Percentiles rank a stretch among this genome's conserved stretches.
Evolutionary conservation across 2,888 invertebrate genomes (phyloP).

Genomic region (Campoletis raptor): DNA sequence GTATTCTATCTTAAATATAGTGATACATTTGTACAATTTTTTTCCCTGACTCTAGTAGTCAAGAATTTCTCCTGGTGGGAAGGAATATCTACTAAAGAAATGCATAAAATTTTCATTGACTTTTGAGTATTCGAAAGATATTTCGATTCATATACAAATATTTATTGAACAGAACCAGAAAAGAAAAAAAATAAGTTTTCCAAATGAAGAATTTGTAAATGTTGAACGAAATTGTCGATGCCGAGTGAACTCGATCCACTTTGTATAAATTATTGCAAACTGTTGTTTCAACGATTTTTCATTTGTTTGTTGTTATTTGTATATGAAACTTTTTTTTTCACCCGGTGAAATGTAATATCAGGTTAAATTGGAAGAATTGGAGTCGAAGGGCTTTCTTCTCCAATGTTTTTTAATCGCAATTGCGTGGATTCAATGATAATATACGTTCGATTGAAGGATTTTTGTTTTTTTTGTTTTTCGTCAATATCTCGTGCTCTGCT

Average conservation of each 20-base stretch:
- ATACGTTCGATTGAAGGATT: background rate
- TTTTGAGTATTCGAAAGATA: background rate
- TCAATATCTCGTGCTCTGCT: conserved; percentile 57
- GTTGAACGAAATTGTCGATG: background rate
- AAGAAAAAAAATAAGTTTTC: background rate
- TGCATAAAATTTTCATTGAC: background rate
- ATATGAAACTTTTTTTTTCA: conserved; percentile 7
- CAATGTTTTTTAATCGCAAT: background rate
- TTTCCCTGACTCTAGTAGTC: conserved; percentile 32
- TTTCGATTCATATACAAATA: conserved; percentile 25
- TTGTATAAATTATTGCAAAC: background rate
- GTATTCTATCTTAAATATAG: background rate
- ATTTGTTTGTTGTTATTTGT: background rate
- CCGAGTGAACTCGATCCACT: background rate
- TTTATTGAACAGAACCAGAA: background rate
- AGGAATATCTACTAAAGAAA: conserved; percentile 31
- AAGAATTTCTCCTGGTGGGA: background rate
- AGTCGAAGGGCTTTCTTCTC: conserved; percentile 13
- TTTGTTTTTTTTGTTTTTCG: conserved; percentile 9
- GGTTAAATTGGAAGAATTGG: conserved; percentile 26
- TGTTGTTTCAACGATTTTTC: background rate
- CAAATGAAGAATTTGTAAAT: conserved; percentile 4
- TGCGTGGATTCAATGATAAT: background rate
- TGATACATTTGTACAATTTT: conserved; percentile 33
- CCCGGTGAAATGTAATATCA: background rate